Conservation (phyloP, 2,888 invertebrate genomes). For the Amblyjoppa fuscipennis region DNA sequence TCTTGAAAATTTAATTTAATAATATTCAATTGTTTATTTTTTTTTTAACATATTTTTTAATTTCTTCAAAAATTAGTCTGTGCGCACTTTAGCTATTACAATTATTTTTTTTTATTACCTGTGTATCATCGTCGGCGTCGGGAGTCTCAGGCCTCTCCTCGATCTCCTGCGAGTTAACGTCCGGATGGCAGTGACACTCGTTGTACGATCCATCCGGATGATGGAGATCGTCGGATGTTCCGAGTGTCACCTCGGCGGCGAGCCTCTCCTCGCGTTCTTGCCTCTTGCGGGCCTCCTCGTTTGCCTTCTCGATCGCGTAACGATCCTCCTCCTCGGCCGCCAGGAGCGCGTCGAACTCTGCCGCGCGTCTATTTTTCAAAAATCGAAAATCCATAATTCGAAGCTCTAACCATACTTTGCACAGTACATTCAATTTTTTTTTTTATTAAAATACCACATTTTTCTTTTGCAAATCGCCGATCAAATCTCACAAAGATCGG, state of each 20-base stretch:
- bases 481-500: too few relatives aligned
- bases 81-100: too few relatives aligned
- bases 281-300: constrained; percentile 87
- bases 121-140: constrained; percentile 79
- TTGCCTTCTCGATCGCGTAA: constrained; percentile 85
- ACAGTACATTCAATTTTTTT: too few relatives aligned
- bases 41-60: too few relatives aligned
- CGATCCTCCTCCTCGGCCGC: constrained; percentile 85
- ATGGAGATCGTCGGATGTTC: constrained; percentile 67
- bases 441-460: too few relatives aligned
- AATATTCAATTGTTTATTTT: too few relatives aligned
- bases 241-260: constrained; percentile 86
- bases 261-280: constrained; percentile 88
- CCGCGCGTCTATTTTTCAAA: constrained; percentile 71
- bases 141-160: constrained; percentile 80
- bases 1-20: too few relatives aligned
- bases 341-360: constrained; percentile 75
- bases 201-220: constrained; percentile 72
- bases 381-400: constrained; percentile 62
- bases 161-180: constrained; percentile 78
- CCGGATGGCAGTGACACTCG: constrained; percentile 73
- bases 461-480: too few relatives aligned
- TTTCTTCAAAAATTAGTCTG: too few relatives aligned
- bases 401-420: too few relatives aligned
- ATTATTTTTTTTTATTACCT: constrained; percentile 70